phyloP scores from a whole-genome alignment of 2,888 invertebrate species.

The Spilarctia lutea region DNA sequence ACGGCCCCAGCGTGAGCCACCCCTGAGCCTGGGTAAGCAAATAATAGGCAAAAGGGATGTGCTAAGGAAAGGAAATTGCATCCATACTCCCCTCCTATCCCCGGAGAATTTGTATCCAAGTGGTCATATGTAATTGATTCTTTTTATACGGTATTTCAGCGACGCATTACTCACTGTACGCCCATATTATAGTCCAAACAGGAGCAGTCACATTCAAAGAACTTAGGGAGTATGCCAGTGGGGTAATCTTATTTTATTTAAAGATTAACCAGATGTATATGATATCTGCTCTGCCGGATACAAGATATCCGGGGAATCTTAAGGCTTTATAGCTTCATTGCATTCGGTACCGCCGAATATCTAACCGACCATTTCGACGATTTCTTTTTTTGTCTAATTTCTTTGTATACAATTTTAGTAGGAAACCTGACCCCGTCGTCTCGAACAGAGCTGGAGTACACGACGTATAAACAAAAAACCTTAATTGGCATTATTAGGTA shows the following conservation, averaged over 20 bases:
- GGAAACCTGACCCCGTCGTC: background rate
- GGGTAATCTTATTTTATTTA: background rate
- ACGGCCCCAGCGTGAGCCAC: constrained; percentile 32
- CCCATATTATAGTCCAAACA: background rate
- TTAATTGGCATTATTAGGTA: background rate
- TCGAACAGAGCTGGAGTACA: background rate
- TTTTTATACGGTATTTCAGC: constrained; percentile 21
- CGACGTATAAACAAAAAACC: too few species aligned
- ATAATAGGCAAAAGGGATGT: constrained; percentile 53
- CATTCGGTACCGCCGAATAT: too few species aligned
- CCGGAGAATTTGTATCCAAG: constrained; percentile 35
- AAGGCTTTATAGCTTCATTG: too few species aligned
- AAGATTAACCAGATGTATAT: too few species aligned
- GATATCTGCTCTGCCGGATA: background rate
- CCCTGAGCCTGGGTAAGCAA: constrained; percentile 38
- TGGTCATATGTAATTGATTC: constrained; percentile 59
- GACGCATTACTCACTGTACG: background rate
- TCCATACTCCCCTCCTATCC: constrained; percentile 44
- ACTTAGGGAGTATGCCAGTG: background rate
- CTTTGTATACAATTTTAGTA: background rate
- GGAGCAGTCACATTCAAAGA: background rate
- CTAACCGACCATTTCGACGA: too few species aligned
- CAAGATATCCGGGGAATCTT: background rate
- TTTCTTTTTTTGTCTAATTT: background rate
- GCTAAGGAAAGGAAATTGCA: constrained; percentile 60